phyloP scores from a whole-genome alignment of 2,113 vertebrate species.

The Macaca fascicularis region T2T-MFA8v1.1 NC_088391.1:83344001-83344500 shows the following conservation, averaged over 20 bases:
- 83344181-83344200: not conserved
- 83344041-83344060: not conserved
- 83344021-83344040: not conserved
- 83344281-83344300: not conserved
- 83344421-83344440: too few relatives aligned
- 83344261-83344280: not conserved
- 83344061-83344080: not conserved
- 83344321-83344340: too few relatives aligned
- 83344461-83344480: not conserved
- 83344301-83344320: not conserved
- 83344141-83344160: not conserved
- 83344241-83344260: not conserved
- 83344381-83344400: not conserved
- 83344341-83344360: not conserved
- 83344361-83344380: not conserved
- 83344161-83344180: not conserved
- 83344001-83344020: not conserved
- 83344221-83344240: not conserved
- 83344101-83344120: not conserved
- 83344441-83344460: not conserved
- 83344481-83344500: not conserved
- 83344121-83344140: not conserved
- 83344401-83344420: too few relatives aligned
- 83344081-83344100: not conserved
- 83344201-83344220: not conserved